Conservation (phyloP, 1,140 invertebrate species). For the Musca domestica region DNA sequence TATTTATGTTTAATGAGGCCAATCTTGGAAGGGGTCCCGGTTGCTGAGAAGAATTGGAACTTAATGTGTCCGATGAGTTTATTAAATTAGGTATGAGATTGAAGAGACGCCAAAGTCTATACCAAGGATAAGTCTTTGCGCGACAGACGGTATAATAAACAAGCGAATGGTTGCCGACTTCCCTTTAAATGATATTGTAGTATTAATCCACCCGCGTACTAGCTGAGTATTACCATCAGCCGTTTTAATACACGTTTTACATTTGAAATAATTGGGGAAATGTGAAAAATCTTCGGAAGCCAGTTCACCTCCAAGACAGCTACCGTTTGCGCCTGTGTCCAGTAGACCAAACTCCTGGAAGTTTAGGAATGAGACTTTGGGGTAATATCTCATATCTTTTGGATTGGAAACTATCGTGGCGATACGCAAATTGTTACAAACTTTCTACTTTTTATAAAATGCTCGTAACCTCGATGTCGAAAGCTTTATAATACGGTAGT, state of each 20-base stretch:
- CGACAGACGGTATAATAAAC: neutral
- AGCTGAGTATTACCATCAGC: conserved; percentile 4
- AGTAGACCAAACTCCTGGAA: neutral
- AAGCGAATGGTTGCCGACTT: neutral
- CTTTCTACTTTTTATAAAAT: neutral
- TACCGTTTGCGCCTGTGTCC: neutral
- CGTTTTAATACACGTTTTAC: neutral
- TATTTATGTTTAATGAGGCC: no score
- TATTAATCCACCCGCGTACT: neutral
- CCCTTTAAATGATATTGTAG: neutral
- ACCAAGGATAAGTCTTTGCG: neutral
- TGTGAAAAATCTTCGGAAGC: conserved; percentile 3
- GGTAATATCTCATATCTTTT: neutral
- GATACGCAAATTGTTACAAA: neutral
- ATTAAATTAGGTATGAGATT: neutral
- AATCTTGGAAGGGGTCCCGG: no score
- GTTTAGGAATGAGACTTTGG: conserved; percentile 12
- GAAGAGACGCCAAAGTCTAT: conserved; percentile 6
- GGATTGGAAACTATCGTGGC: neutral
- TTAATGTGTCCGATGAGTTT: no score
- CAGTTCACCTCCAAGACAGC: conserved; percentile 1
- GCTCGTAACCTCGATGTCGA: neutral
- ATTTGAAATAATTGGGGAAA: neutral
- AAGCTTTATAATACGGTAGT: neutral
- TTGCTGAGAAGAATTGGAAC: no score